These are phyloP conservation scores for Pocillopora verrucosa DNA, from an alignment of 64 coral and sea anemone genomes.

Conservation along the genomic window DNA sequence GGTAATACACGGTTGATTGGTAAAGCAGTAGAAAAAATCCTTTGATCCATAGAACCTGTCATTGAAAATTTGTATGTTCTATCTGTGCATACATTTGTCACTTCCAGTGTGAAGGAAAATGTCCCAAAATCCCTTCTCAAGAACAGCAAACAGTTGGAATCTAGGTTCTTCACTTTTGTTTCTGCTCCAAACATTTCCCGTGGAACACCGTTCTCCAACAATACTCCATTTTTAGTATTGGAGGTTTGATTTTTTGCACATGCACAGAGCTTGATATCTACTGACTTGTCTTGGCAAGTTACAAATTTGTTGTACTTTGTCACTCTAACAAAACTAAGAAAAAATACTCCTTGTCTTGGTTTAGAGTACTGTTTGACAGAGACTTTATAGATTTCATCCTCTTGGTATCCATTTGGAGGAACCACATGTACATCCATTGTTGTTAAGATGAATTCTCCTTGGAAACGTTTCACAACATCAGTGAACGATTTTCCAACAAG, in stretches of 20 bases:
- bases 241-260: not conserved
- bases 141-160: not conserved
- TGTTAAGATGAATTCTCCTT: constrained; percentile 9
- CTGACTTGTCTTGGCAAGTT: constrained; percentile 26
- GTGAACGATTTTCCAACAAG: constrained; percentile 37
- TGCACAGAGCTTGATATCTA: constrained; percentile 39
- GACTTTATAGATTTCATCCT: constrained; percentile 72
- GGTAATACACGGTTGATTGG: not conserved
- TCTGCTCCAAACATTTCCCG: constrained; percentile 13
- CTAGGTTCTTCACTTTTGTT: not conserved
- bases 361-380: constrained; percentile 5
- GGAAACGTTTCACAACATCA: constrained; percentile 16
- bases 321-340: not conserved
- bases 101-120: not conserved
- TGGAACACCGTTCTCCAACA: not conserved
- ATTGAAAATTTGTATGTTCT: not conserved
- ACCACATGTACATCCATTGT: constrained; percentile 66
- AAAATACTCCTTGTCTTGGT: not conserved
- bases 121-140: not conserved
- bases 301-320: constrained; percentile 45
- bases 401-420: not conserved
- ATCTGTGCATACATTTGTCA: not conserved
- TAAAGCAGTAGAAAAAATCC: not conserved
- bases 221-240: not conserved
- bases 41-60: not conserved